Evolutionary conservation across 2,113 vertebrate species (phyloP), one percentile per base, ranked within the genome.

Genomic region (Corapipo altera): DNA sequence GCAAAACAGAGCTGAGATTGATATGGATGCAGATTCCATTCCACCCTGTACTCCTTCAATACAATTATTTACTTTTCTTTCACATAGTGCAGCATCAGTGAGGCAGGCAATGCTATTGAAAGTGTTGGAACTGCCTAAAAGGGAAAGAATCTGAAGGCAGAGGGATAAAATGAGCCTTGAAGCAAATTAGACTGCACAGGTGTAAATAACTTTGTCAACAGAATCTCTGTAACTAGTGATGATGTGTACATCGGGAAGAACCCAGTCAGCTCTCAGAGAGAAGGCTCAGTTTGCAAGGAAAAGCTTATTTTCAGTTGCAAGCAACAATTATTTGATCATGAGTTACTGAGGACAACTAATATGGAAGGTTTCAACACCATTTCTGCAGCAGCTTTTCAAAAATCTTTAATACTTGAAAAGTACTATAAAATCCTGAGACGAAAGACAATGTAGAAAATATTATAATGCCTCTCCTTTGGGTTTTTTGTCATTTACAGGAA

Each of bases 401-500:
- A 91, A 55, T 51, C 54, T 85, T 86, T 81, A 70, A 88, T 79
- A 91, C 70, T 96, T 93, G 62, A 94, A 65, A 96, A 95, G 67
- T 48, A 87, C 70, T 85, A n/a, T 85, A 84, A 96, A 97, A 91
- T 81, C 43, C 55, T 74, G 75, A 96, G 83, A 95, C 22, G 43
- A 96, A 97, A 94, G 89, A 77, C 55, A 93, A 72, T 88, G n/a
- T 51, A 94, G 81, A 81, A 96, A 94, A 43, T 65, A 96, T 95
- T 94, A 76, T 80, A 91, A 88, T 81, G 59, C 41, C 72, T 86
- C 64, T 85, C 77, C 77, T 90, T 94, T 57, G 64, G 86, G 71
- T 89, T 93, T 93, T 95, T 93, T 37, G 92, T 80, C 94, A 95
- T 96, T 97, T 97, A 96, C 64, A 98, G 91, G 79, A 97, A 98